Percentiles rank a stretch among this genome's conserved stretches.
phyloP scores from a whole-genome alignment of 1,140 invertebrate species.

The Penaeus chinensis region DNA sequence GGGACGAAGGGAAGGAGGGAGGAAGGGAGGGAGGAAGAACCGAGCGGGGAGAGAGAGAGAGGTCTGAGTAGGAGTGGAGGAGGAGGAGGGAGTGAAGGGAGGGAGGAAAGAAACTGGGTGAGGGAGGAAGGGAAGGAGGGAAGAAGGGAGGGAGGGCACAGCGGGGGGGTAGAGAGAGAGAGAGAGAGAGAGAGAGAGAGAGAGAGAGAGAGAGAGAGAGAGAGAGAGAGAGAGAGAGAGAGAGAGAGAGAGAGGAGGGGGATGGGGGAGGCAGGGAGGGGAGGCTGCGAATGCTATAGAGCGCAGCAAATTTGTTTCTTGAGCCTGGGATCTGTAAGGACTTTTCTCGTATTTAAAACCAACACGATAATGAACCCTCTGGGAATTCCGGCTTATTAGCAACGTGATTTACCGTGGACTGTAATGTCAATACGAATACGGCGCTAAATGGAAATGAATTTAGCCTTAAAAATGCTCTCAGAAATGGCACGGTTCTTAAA shows the following conservation, averaged over 20 bases:
- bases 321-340: constrained; percentile 6
- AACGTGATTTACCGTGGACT: constrained; percentile 28
- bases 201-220: too few relatives aligned
- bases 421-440: constrained; percentile 33
- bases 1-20: background rate
- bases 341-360: constrained; percentile 16
- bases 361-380: constrained; percentile 28
- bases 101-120: constrained; percentile 2
- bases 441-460: constrained; percentile 36
- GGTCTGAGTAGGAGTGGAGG: too few relatives aligned
- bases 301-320: constrained; percentile 25
- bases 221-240: background rate
- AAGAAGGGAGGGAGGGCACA: background rate
- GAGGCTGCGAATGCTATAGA: background rate
- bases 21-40: background rate
- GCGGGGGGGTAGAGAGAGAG: background rate
- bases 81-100: background rate
- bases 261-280: background rate
- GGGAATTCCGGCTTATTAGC: constrained; percentile 41
- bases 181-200: background rate
- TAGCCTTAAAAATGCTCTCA: constrained; percentile 29
- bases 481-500: background rate
- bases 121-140: constrained; percentile 1
- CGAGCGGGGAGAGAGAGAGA: background rate
- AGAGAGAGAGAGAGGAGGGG: background rate